Percentiles rank a stretch among this genome's conserved stretches.
Evolutionary conservation across 2,113 vertebrate species (phyloP).

Genomic region (Connochaetes taurinus): DNA sequence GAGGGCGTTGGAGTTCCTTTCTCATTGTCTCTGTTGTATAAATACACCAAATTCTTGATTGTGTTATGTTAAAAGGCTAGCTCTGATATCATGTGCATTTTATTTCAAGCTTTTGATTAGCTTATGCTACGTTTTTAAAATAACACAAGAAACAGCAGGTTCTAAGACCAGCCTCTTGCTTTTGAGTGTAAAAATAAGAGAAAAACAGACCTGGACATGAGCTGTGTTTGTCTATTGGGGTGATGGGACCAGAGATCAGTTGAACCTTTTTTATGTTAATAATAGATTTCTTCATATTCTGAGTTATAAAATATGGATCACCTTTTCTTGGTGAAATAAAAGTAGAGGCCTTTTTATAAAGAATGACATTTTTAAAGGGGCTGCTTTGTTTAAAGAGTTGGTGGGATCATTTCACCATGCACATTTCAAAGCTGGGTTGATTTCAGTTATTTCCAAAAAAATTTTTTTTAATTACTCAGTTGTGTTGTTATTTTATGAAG

Average conservation of each 20-base stretch:
- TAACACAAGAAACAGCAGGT: conserved; percentile 75
- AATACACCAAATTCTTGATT: conserved; percentile 79
- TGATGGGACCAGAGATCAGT: conserved; percentile 61
- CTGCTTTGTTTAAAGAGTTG: conserved; percentile 60
- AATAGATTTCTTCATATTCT: conserved; percentile 45
- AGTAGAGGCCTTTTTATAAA: conserved; percentile 53
- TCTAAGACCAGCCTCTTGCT: conserved; percentile 76
- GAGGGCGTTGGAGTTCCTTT: conserved; percentile 71
- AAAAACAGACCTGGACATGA: conserved; percentile 23
- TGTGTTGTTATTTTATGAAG: conserved; percentile 53
- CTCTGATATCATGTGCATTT: conserved; percentile 82
- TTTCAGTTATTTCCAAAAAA: conserved; percentile 50
- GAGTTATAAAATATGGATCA: conserved; percentile 65
- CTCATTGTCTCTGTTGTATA: conserved; percentile 77
- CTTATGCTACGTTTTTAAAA: conserved; percentile 74
- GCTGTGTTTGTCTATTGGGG: conserved; percentile 57
- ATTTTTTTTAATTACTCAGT: background rate
- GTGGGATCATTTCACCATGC: conserved; percentile 32
- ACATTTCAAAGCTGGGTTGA: conserved; percentile 58
- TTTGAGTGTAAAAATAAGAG: conserved; percentile 51
- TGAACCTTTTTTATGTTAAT: conserved; percentile 67
- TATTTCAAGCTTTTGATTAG: conserved; percentile 69
- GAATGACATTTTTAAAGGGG: conserved; percentile 51
- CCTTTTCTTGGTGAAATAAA: conserved; percentile 62
- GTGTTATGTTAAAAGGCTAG: conserved; percentile 81